Evolutionary conservation across 35 echinoderm and acorn worm genomes (phyloP), one percentile per base, ranked within the genome.

Genomic region (Heliocidaris tuberculata): DNA sequence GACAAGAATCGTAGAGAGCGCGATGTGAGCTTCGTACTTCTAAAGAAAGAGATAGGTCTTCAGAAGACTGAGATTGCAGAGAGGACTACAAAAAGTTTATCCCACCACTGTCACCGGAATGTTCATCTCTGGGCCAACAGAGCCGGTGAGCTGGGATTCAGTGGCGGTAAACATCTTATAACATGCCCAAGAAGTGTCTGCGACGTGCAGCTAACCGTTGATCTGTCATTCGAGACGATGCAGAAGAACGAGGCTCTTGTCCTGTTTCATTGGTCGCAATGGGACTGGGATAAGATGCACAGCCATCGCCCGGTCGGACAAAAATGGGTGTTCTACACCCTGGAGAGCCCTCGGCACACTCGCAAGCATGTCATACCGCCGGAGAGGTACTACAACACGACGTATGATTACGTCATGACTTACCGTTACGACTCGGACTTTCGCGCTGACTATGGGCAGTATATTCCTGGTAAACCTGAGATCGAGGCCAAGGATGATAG

Each of bases 291-390:
- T 15, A 95, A 95, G 31, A 95, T 95, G 93, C 50, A 61, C 13
- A 90, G 60, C 47, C 50, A 92, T 6, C 59, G 86, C 16, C 65
- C 94, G 47, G 9, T 96, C 4, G 85, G 90, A 32, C 97, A 98
- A 49, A 95, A 97, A 5, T 96, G 95, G 94, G 95, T 98, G n/a
- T 96, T 98, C 85, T 98, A 98, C 48, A 96, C 96, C 19, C 93
- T 95, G 4, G 97, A 98, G 90, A 98, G 96, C 2, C 96, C 97
- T 32, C 90, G 95, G 31, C 94, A 96, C 24, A 98, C 96, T 47
- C 86, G 86, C 2, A 87, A 94, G 50, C 95, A 95, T 93, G 95
- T 98, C 5, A 59, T 93, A 29, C 60, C 13, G 31, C 95, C 42
- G 49, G 92, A 29, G 86, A 94, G 12, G 48, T 88, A 93, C 65